Conservation (phyloP, 2,888 invertebrate species). For the Chrysodeixis includens region DNA sequence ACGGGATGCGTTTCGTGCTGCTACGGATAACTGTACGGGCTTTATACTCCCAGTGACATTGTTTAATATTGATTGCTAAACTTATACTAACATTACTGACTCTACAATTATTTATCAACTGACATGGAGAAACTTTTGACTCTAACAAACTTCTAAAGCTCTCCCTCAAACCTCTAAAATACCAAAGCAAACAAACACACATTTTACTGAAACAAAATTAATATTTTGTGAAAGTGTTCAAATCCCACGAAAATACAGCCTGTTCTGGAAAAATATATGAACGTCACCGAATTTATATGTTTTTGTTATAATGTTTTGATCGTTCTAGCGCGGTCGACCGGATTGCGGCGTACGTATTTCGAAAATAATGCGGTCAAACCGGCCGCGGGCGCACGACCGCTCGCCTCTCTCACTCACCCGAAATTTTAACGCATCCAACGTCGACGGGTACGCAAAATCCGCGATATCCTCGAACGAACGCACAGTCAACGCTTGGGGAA, state of each 20-base stretch:
- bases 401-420: conserved; percentile 87
- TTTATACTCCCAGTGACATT: conserved; percentile 27
- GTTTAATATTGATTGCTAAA: conserved; percentile 29
- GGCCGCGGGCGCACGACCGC: conserved; percentile 83
- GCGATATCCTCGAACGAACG: conserved; percentile 72
- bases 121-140: not conserved
- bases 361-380: conserved; percentile 89
- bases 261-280: conserved; percentile 64
- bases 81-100: conserved; percentile 10
- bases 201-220: conserved; percentile 37
- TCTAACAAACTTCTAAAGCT: conserved; percentile 5
- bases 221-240: conserved; percentile 56
- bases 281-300: conserved; percentile 76
- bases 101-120: conserved; percentile 16
- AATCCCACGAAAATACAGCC: conserved; percentile 55
- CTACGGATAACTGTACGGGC: conserved; percentile 50
- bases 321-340: conserved; percentile 84
- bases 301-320: conserved; percentile 88
- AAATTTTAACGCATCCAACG: conserved; percentile 89
- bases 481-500: conserved; percentile 83
- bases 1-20: conserved; percentile 74
- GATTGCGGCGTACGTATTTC: conserved; percentile 88
- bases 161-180: not conserved
- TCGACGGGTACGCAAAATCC: conserved; percentile 82
- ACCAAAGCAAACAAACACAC: conserved; percentile 30